These are phyloP conservation scores for Cephus pygmeus DNA, from an alignment of 2,888 invertebrate genomes.

Conservation along the genomic window DNA sequence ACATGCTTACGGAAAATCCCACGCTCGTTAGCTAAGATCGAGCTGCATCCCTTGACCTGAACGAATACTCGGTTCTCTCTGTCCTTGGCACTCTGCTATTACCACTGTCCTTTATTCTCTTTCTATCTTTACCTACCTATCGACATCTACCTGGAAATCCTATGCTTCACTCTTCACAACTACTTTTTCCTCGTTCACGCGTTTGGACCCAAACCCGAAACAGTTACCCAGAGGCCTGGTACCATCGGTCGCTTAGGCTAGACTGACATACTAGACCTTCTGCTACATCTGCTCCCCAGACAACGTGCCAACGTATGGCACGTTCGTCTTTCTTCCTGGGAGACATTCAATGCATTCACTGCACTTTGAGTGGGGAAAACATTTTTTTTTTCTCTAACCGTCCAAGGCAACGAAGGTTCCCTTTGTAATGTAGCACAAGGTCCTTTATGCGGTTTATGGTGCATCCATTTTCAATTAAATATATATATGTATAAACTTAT, in stretches of 20 bases:
- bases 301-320: not conserved
- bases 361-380: not conserved
- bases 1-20: constrained; percentile 32
- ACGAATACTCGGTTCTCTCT: not conserved
- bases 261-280: not conserved
- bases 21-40: constrained; percentile 28
- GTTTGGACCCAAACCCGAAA: not conserved
- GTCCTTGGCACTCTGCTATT: not conserved
- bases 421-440: not conserved
- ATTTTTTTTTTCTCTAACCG: not conserved
- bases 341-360: not conserved
- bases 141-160: not conserved
- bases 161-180: not conserved
- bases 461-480: not conserved
- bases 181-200: not conserved
- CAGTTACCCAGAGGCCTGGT: no score
- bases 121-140: not conserved
- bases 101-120: not conserved
- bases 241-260: no score
- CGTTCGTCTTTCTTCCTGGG: not conserved
- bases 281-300: not conserved
- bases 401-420: not conserved
- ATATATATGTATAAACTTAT: no score
- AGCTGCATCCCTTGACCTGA: constrained; percentile 28
- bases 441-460: not conserved